These are phyloP conservation scores for Amblyjoppa proteus DNA, from an alignment of 2,888 invertebrate genomes.

Conservation along the genomic window DNA sequence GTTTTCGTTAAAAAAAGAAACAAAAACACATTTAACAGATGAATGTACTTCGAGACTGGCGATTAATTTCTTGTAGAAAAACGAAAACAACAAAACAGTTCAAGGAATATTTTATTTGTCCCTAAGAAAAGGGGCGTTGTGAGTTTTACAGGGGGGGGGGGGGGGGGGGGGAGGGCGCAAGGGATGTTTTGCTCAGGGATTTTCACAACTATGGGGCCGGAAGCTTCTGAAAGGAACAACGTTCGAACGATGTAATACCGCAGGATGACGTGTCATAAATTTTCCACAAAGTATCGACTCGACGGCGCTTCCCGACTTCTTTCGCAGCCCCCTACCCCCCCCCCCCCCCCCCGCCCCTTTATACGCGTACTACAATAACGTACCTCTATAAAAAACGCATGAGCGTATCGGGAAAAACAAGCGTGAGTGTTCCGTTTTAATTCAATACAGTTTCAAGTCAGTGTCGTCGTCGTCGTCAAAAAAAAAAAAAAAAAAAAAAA, in stretches of 20 bases:
- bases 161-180: not conserved
- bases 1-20: not conserved
- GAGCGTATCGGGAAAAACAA: constrained; percentile 36
- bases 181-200: constrained; percentile 32
- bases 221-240: constrained; percentile 27
- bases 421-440: constrained; percentile 15
- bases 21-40: not conserved
- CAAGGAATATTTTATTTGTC: not conserved
- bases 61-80: not conserved
- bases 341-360: not conserved
- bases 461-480: not conserved
- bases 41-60: not conserved
- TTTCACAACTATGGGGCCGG: not conserved
- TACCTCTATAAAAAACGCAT: constrained; percentile 28
- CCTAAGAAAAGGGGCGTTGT: not conserved
- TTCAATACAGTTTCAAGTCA: constrained; percentile 7
- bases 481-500: constrained; percentile 1
- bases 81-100: not conserved
- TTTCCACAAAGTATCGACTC: constrained; percentile 24
- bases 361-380: constrained; percentile 27
- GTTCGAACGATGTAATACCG: constrained; percentile 36
- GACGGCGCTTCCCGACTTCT: constrained; percentile 33
- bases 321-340: constrained; percentile 16
- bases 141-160: not conserved
- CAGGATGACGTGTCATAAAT: constrained; percentile 42